These are phyloP conservation scores for Hippotragus niger DNA, from an alignment of 2,113 vertebrate species.

Conservation along the genomic window DNA sequence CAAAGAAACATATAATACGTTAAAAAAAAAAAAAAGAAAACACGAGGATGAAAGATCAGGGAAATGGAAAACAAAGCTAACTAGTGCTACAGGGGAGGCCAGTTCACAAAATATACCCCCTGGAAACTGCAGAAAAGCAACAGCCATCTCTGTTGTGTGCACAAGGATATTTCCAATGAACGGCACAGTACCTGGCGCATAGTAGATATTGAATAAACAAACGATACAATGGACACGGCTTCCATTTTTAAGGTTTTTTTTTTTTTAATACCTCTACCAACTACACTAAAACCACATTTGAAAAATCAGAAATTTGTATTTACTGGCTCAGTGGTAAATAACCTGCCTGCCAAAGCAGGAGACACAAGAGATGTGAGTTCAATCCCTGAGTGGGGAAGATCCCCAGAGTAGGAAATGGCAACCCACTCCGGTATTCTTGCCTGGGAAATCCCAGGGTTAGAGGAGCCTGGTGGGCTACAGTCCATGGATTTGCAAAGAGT, in stretches of 20 bases:
- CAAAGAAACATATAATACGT: not conserved
- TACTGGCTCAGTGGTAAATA: not conserved
- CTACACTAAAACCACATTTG: not conserved
- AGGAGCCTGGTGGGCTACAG: not conserved
- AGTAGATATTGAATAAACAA: not conserved
- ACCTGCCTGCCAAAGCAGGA: not conserved
- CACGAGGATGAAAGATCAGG: not conserved
- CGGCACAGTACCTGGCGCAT: not conserved
- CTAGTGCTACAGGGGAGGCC: not conserved
- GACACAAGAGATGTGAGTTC: not conserved
- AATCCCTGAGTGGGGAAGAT: not conserved
- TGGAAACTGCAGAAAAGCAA: not conserved
- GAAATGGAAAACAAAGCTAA: not conserved
- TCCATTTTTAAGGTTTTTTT: not conserved
- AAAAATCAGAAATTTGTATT: not conserved
- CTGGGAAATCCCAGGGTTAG: not conserved
- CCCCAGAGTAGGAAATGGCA: not conserved
- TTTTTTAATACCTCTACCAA: not conserved
- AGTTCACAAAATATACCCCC: not conserved
- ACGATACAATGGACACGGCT: not conserved
- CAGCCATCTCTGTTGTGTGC: not conserved
- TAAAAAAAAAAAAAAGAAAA: not conserved
- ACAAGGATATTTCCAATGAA: not conserved
- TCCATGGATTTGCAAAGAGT: not conserved
- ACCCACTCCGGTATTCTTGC: not conserved